Conservation (phyloP, 1,140 invertebrate species). For the Temnothorax longispinosus region DNA sequence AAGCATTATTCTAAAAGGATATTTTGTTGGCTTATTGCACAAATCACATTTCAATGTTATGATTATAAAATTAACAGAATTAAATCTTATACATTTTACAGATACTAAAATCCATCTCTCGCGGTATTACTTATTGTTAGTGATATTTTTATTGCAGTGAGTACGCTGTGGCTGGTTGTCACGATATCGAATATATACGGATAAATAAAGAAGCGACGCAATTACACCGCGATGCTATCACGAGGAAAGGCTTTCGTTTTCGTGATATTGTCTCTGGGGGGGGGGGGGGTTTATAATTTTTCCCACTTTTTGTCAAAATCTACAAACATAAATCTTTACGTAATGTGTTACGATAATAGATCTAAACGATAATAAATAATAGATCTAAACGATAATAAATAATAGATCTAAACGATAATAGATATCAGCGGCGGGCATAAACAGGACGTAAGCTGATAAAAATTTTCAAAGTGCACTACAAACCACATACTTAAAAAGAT, state of each 20-base stretch:
- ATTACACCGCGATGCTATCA: conserved; percentile 27
- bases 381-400: no score
- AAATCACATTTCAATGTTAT: not conserved
- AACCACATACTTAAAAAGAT: not conserved
- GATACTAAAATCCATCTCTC: not conserved
- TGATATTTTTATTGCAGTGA: conserved; percentile 13
- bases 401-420: not conserved
- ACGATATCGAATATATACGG: conserved; percentile 18
- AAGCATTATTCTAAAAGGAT: not conserved
- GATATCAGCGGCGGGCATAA: conserved; percentile 13
- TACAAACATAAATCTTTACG: not conserved
- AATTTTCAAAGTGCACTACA: conserved; percentile 15
- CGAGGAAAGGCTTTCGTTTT: conserved; percentile 5
- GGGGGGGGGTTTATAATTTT: conserved; percentile 41
- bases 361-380: no score
- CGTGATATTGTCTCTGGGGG: conserved; percentile 48
- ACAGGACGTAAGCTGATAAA: not conserved
- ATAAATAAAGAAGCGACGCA: conserved; percentile 19
- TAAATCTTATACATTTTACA: not conserved
- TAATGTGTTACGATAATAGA: conserved; percentile 49
- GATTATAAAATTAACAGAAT: not conserved
- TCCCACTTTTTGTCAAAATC: conserved; percentile 1
- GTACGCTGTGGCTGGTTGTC: not conserved
- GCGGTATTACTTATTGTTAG: not conserved
- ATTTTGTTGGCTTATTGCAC: not conserved